Evolutionary conservation across 2,888 invertebrate species (phyloP).

Genomic region (Dryocosmus kuriphilus): DNA sequence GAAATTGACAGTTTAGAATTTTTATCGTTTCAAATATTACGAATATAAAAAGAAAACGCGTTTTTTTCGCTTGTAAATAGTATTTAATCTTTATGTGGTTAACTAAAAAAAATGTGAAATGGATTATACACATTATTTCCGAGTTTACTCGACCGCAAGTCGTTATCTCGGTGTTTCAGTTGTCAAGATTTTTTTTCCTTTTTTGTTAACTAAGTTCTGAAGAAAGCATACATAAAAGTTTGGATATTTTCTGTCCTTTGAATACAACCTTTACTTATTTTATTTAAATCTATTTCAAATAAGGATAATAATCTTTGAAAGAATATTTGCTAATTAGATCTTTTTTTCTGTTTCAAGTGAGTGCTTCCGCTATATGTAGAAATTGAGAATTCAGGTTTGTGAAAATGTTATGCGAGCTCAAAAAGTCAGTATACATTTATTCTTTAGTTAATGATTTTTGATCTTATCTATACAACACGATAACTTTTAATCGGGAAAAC

Average conservation of each 20-base stretch:
- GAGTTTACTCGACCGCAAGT: neutral
- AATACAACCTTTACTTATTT: neutral
- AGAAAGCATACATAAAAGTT: neutral
- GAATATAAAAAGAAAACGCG: too few relatives aligned
- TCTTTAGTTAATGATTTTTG: too few relatives aligned
- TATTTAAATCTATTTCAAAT: neutral
- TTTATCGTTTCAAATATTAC: too few relatives aligned
- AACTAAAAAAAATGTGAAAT: neutral
- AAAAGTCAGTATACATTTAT: too few relatives aligned
- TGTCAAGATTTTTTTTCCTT: neutral
- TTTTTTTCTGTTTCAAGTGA: constrained; percentile 29
- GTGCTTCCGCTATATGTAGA: neutral
- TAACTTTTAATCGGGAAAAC: too few relatives aligned
- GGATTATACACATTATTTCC: neutral
- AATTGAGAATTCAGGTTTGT: too few relatives aligned
- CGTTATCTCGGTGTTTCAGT: constrained; percentile 13
- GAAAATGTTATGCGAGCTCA: too few relatives aligned
- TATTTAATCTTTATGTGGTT: neutral
- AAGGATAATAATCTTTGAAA: too few relatives aligned
- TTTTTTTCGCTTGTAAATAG: too few relatives aligned
- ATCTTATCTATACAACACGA: too few relatives aligned
- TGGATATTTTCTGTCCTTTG: neutral
- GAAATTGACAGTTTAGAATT: too few relatives aligned
- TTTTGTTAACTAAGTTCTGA: neutral
- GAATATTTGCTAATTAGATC: neutral